Evolutionary conservation across 2,113 vertebrate species (phyloP), one percentile per base, ranked within the genome.

Genomic region (Pristiophorus japonicus): DNA sequence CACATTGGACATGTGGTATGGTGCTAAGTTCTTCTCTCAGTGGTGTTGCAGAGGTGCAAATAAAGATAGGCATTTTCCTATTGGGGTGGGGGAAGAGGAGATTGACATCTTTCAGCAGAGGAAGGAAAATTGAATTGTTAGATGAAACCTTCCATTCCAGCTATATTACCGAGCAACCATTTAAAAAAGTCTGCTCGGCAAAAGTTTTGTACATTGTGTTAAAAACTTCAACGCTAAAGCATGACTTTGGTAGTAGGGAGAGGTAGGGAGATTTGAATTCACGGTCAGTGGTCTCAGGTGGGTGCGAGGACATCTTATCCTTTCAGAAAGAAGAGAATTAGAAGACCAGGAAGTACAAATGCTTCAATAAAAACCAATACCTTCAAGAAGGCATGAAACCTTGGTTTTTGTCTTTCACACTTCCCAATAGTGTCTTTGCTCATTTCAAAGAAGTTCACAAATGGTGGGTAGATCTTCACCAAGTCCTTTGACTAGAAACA

Each of bases 371-470:
- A 94, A 73, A 3, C 66, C 30, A 55, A 96, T 97, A 99, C 99
- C 99, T 99, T 99, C 0, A 99, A 97, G 96, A 99, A 99, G 67
- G 99, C 99, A 95, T 99, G 99, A 97, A 99, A 99, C 91, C 99
- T 98, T 42, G 99, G 99, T 96, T 99, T 99, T 97, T 98, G 99
- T 97, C 98, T 99, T 97, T 99, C 99, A 97, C 99, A 99, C 93
- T 97, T 98, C 96, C 98, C 98, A 97, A 99, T 98, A 0, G 98
- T 99, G 96, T 99, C 99, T 96, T 99, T 99, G 97, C 99, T 99
- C 99, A 99, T 99, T 98, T 99, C 99, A 96, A 99, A 99, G 96
- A 99, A 99, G 97, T 99, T 99, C 97, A 99, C 98, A 97, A 99
- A 99, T 0, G 99, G 99, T 55, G 99, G 99, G 84, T 99, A 99